Evolutionary conservation across 2,797 vertebrate genomes (phyloP), one percentile per base, ranked within the genome.

Genomic region (Poecilia picta): DNA sequence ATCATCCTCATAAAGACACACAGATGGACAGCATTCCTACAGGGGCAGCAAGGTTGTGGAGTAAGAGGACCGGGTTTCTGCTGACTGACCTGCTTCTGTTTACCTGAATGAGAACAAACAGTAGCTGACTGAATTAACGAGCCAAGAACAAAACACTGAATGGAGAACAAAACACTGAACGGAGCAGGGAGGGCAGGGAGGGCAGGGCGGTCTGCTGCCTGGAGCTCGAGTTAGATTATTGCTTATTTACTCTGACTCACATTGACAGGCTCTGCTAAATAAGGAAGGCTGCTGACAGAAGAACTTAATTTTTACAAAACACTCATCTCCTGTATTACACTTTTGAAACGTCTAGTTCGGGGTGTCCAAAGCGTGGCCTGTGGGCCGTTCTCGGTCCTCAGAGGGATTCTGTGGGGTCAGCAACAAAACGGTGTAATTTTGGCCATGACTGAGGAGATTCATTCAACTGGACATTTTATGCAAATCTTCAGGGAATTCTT

Each of bases 11-110:
- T 13, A 79, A 23, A 85, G 45, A 53, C 23, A 75, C 25, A 81
- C 81, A 77, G n/a, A 82, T 43, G 75, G 55, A 75, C 62, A 78
- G 36, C 53, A 51, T 59, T 57, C 23, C 39, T 57, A 53, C 43
- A 77, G 77, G 18, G 36, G 39, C 46, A 71, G 72, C 7, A 20
- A 73, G 57, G 47, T 15, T 53, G 45, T 1, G 45, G 49, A 43
- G 45, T 75, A 68, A 39, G 68, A 47, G 31, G 72, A 81, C 59
- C 74, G 76, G 72, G 83, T 76, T 77, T 75, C 28, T 85, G 81
- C 75, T 74, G 70, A 73, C 76, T 84, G 87, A 88, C 81, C 81
- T 85, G 68, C 73, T 87, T 91, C 80, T 81, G 83, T 88, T 87
- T 79, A 39, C 73, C 77, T 84, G 28, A 85, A 82, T 74, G 49